Percentiles rank a stretch among this genome's conserved stretches.
phyloP scores from a whole-genome alignment of 2,797 vertebrate genomes.

The Onychomys leucogaster region DNA sequence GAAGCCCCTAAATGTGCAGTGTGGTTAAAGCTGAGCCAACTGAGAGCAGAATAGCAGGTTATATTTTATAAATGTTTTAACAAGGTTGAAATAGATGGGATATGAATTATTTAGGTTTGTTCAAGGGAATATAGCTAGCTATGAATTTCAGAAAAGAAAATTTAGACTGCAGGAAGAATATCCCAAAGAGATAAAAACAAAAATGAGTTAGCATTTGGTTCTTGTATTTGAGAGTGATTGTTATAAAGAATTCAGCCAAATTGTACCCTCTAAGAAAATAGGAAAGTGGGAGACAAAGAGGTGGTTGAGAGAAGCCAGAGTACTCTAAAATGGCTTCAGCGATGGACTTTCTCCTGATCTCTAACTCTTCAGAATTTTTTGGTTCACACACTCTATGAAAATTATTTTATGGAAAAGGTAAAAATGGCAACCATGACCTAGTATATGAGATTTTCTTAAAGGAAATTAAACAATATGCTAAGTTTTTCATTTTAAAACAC shows the following conservation, averaged over 20 bases:
- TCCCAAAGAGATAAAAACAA: constrained; percentile 41
- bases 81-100: constrained; percentile 45
- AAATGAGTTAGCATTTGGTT: constrained; percentile 38
- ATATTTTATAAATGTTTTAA: constrained; percentile 21
- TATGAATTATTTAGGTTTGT: constrained; percentile 71
- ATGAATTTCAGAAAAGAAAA: constrained; percentile 73
- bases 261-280: background rate
- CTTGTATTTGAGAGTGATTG: background rate
- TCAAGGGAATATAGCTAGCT: constrained; percentile 53
- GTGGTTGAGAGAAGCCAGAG: background rate
- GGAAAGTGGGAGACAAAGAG: background rate
- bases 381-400: background rate
- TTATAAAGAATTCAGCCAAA: constrained; percentile 13
- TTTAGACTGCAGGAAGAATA: constrained; percentile 55
- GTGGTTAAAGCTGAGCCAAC: constrained; percentile 25
- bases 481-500: background rate
- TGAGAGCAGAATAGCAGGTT: constrained; percentile 1
- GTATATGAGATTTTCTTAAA: background rate
- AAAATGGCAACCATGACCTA: background rate
- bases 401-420: background rate
- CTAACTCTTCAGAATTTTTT: background rate
- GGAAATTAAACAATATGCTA: background rate
- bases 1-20: background rate
- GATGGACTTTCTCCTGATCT: background rate
- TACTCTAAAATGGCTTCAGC: background rate